phyloP scores from a whole-genome alignment of 2,888 invertebrate genomes.

The Galerucella nymphaeae region DNA sequence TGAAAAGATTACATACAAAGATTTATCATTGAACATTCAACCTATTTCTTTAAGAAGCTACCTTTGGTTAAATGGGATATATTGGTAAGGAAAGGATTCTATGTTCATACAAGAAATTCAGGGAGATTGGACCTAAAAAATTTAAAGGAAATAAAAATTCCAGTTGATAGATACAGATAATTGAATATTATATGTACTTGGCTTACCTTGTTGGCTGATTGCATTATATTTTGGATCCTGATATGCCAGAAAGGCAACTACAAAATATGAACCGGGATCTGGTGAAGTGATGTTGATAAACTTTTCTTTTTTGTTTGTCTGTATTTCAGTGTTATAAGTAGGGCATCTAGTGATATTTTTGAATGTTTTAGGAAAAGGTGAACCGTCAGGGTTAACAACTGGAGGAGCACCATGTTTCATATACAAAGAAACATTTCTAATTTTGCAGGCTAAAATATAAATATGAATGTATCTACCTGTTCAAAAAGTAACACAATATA shows the following conservation, averaged over 20 bases:
- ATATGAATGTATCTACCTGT: neutral
- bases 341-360: constrained; percentile 61
- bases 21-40: neutral
- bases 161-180: neutral
- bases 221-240: constrained; percentile 77
- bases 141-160: neutral
- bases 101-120: neutral
- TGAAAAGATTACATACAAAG: constrained; percentile 56
- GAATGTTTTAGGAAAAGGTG: constrained; percentile 72
- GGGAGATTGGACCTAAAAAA: neutral
- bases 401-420: constrained; percentile 86
- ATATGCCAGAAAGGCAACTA: constrained; percentile 81
- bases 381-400: constrained; percentile 84
- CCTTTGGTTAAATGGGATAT: neutral
- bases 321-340: constrained; percentile 70
- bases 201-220: constrained; percentile 80
- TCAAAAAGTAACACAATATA: too few relatives aligned
- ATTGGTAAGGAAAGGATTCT: neutral
- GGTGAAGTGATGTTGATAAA: constrained; percentile 74
- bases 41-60: neutral
- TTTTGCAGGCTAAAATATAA: constrained; percentile 56
- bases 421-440: constrained; percentile 72
- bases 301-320: constrained; percentile 72
- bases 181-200: constrained; percentile 8
- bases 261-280: constrained; percentile 82